Evolutionary conservation across 2,113 vertebrate species (phyloP).

Genomic region (Apteryx owenii): DNA sequence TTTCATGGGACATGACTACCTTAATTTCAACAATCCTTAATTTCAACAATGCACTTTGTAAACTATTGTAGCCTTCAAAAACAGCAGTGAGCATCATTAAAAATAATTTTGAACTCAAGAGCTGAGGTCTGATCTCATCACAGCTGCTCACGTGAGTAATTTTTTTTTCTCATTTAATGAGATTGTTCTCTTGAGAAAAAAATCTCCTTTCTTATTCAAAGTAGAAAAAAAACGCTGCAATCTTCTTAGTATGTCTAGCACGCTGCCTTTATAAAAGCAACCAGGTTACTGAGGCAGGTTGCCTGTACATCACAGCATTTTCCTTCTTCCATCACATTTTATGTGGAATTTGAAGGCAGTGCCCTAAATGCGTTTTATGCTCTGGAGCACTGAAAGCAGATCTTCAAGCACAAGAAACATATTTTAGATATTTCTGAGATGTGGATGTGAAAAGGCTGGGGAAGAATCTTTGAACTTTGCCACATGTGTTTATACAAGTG

Average conservation of each 20-base stretch:
- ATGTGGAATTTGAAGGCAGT: not conserved
- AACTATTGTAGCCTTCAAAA: not conserved
- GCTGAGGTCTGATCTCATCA: not conserved
- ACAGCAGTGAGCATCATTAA: not conserved
- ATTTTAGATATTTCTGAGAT: not conserved
- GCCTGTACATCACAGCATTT: not conserved
- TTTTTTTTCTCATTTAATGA: not conserved
- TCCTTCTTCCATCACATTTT: not conserved
- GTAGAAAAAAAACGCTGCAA: not conserved
- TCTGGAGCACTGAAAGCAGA: not conserved
- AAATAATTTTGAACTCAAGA: not conserved
- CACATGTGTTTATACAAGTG: not conserved
- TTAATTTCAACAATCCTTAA: not conserved
- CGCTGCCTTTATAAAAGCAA: not conserved
- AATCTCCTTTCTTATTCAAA: not conserved
- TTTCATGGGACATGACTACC: not conserved
- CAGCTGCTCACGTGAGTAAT: not conserved
- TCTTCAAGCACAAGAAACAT: not conserved
- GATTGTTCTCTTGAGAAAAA: not conserved
- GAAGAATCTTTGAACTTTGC: not conserved
- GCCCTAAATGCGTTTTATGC: fast-evolving
- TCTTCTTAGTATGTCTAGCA: not conserved
- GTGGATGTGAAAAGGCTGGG: not conserved
- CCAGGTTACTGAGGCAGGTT: not conserved
- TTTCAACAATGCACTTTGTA: not conserved